Evolutionary conservation across 2,888 invertebrate species (phyloP), one percentile per base, ranked within the genome.

Genomic region (Trachelus troglodyta): DNA sequence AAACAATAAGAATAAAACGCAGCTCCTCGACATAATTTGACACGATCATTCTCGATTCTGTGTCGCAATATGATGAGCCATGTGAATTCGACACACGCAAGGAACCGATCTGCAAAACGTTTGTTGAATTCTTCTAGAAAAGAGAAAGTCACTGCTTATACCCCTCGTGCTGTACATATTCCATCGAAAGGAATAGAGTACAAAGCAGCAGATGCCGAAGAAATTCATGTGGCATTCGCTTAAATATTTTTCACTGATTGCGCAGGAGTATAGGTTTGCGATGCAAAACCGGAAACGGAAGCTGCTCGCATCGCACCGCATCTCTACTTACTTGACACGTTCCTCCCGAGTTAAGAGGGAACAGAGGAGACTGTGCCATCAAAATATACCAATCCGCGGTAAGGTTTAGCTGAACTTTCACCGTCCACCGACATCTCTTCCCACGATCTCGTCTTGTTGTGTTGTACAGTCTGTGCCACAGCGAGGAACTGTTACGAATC

Each of bases 391-490:
- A 78, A 83, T 82, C 82, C 78, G 73, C 75, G 81, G 78, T 81
- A 79, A 83, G 79, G 81, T 82, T 81, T 82, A 83, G 79, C 79
- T 84, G 84, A 85, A 85, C 85, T 85, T 85, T 85, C 85, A 85
- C 85, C 82, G 82, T 81, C 81, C 34, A 33, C 56, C 73, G 12
- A 74, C 68, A 12, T 30, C 79, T 77, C 81, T 81, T 81, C 81
- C 81, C 81, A 81, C 81, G 81, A 81, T 81, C 79, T 79, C 79
- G 76, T 79, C 77, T 76, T 79, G 79, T 35, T 69, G 33, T 33
- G 69, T 23, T 69, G 40, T 40, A 69, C 33, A 69, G 69, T 69
- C 69, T 30, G 30, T 33, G 69, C 69, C 40, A 40, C 40, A 4
- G 30, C 11, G 30, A 30, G 69, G 30, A 69, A 33, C 69, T 33